Conservation (phyloP, 2,888 invertebrate genomes). For the Eupithecia exiguata region DNA sequence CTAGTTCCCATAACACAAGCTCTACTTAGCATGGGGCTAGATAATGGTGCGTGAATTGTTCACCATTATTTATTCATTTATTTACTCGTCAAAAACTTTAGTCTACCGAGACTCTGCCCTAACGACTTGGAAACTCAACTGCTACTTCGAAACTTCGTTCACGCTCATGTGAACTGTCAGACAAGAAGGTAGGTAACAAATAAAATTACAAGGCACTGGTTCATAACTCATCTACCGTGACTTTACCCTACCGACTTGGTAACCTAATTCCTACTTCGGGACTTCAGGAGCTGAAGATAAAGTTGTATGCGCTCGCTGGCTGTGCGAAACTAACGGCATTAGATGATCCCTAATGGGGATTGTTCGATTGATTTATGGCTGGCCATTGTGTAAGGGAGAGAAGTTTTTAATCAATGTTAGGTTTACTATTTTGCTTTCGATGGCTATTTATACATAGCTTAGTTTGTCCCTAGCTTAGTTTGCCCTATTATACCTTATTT, state of each 20-base stretch:
- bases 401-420: not conserved
- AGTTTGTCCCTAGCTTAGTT: not conserved
- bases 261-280: constrained; percentile 53
- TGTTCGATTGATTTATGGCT: constrained; percentile 37
- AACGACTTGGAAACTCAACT: constrained; percentile 58
- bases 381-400: constrained; percentile 6
- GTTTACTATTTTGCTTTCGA: not conserved
- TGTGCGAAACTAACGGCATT: constrained; percentile 44
- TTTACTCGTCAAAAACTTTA: no score
- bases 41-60: no score
- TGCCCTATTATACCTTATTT: not conserved
- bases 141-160: constrained; percentile 26
- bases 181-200: not conserved
- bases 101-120: not conserved
- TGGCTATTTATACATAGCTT: constrained; percentile 1
- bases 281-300: constrained; percentile 15
- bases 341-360: constrained; percentile 37
- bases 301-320: not conserved
- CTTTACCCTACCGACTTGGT: constrained; percentile 46
- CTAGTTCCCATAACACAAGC: no score
- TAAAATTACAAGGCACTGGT: not conserved
- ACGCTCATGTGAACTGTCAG: not conserved
- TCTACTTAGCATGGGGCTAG: no score
- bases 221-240: not conserved
- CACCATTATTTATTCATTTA: no score